Conservation (phyloP, 23 tunicate species). For the Trididemnum miniatum region DNA sequence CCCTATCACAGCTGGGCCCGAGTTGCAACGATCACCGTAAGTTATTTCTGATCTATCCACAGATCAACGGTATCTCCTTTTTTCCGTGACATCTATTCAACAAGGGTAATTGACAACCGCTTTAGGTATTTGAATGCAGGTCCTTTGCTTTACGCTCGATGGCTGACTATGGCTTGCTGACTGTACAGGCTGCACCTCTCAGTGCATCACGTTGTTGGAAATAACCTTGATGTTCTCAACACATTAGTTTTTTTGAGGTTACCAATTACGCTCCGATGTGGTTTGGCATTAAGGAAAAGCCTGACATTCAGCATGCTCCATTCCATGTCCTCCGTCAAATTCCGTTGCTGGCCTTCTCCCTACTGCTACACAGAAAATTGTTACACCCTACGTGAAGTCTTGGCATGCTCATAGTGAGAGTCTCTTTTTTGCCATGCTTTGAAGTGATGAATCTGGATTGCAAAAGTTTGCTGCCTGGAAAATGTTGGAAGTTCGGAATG, state of each 20-base stretch:
- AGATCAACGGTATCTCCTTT: constrained; percentile 18
- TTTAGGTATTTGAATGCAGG: constrained; percentile 10
- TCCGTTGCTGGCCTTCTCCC: constrained; percentile 6
- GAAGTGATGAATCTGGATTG: constrained; percentile 9
- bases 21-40: not conserved
- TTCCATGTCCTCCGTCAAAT: constrained; percentile 13
- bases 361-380: not conserved
- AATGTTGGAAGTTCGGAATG: constrained; percentile 14
- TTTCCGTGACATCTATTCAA: constrained; percentile 10
- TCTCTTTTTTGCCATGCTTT: constrained; percentile 9
- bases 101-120: not conserved
- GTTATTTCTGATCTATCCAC: constrained; percentile 22
- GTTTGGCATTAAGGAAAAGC: constrained; percentile 17
- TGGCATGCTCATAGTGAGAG: constrained; percentile 30
- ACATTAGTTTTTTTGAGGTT: constrained; percentile 1
- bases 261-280: constrained; percentile 22
- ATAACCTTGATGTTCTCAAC: not conserved
- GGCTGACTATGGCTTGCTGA: not conserved
- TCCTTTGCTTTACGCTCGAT: constrained; percentile 11
- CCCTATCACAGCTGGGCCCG: constrained; percentile 2
- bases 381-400: constrained; percentile 5
- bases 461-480: not conserved
- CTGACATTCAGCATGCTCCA: constrained; percentile 20
- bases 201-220: not conserved
- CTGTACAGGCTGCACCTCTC: not conserved